phyloP scores from a whole-genome alignment of 2,888 invertebrate species.

The Drosophila nr. medialis region DNA sequence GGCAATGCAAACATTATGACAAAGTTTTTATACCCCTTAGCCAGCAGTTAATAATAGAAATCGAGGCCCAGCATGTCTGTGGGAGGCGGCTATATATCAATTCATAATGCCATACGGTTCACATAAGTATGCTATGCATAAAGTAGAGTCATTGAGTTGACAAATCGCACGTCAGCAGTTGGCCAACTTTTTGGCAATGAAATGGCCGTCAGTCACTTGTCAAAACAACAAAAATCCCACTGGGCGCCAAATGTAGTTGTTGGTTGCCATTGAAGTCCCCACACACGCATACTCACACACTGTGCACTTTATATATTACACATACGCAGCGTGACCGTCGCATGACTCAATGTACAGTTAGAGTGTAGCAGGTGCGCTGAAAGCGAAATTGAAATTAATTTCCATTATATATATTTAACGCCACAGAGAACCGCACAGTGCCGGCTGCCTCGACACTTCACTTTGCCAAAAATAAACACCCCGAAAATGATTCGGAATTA shows the following conservation, averaged over 20 bases:
- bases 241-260: conserved; percentile 24
- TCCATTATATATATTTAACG: conserved; percentile 29
- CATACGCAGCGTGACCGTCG: conserved; percentile 62
- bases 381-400: conserved; percentile 56
- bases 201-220: conserved; percentile 63
- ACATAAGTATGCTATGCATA: conserved; percentile 46
- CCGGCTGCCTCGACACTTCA: conserved; percentile 36
- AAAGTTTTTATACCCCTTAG: conserved; percentile 23
- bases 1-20: conserved; percentile 15
- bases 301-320: conserved; percentile 46
- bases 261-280: conserved; percentile 32
- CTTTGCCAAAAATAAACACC: conserved; percentile 45
- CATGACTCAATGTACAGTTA: conserved; percentile 42
- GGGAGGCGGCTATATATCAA: conserved; percentile 65
- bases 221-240: conserved; percentile 47
- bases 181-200: conserved; percentile 54
- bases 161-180: conserved; percentile 63
- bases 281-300: conserved; percentile 19
- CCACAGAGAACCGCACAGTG: conserved; percentile 23
- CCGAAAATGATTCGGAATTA: conserved; percentile 26
- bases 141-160: conserved; percentile 41
- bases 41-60: conserved; percentile 28
- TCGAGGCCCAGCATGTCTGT: conserved; percentile 37
- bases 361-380: conserved; percentile 40
- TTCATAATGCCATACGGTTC: conserved; percentile 30